Base-by-base conservation (phyloP, 2,888 invertebrate genomes). In the Cerastis rubricosa region DNA sequence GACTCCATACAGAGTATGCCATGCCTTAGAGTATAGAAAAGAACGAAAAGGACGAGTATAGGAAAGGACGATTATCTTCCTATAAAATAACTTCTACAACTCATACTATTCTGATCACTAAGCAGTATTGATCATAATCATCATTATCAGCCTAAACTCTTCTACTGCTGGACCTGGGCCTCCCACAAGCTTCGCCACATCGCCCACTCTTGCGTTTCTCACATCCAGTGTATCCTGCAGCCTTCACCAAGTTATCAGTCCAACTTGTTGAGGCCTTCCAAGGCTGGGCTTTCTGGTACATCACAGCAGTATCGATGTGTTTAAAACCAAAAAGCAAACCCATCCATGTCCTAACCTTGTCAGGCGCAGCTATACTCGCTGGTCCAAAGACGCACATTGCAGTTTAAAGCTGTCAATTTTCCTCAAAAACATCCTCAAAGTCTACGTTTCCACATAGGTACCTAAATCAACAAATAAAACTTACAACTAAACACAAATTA, bases 401-500 rank as follows among this genome's bases (percentile, higher is more conserved):
- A n/a, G 14, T 11, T 17, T 12, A 1, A 8, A 17, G 1, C 17
- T 14, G 14, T 9, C 49, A 40, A 19, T 11, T 25, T 11, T 45
- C 5, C 5, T 54, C 7, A 59, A 29, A 54, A 57, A 51, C 2
- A 43, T 17, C 17, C 14, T 4, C 29, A 6, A 70, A 9, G 1
- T 25, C 17, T 0, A 7, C 2, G 7, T 4, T 45, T 35, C 14
- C 25, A 78, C 25, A 59, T 35, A n/a, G 35, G 49, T 64, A 63
- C 61, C 67, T 61, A 67, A 72, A 84, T n/a, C 72, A 77, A 84
- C 69, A 65, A 25, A 51, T 22, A 59, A 61, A 51, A 54, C 65
- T 85, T 74, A 81, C 57, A 43, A 80, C 84, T 87, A 85, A 87
- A 61, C 75, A 66, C 45, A 63, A 76, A 85, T 85, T 86, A 74